A percentile compares a stretch with the other conserved stretches of the same genome.
These are phyloP conservation scores for Aradophagus sp. DNA, from an alignment of 1,140 invertebrate species.

Conservation along the genomic window DNA sequence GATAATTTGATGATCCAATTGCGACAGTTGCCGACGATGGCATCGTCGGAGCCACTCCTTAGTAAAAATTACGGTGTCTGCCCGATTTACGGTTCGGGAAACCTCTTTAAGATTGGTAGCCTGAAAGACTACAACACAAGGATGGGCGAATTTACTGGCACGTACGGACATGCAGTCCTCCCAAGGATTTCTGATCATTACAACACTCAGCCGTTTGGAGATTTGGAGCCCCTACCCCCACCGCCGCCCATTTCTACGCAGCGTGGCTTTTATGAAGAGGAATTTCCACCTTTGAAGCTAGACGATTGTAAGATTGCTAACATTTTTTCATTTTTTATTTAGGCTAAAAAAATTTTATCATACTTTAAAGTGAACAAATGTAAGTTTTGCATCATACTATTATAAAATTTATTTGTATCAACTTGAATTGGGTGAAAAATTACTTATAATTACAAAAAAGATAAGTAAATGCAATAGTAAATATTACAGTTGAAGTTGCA, in stretches of 20 bases:
- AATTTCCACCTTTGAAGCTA: conserved; percentile 88
- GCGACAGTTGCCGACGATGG: conserved; percentile 86
- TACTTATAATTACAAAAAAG: too few relatives aligned
- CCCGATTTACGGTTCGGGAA: conserved; percentile 86
- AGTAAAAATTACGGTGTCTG: conserved; percentile 87
- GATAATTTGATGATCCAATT: conserved; percentile 91
- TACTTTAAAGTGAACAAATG: too few relatives aligned
- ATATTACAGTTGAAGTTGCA: too few relatives aligned
- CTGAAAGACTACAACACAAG: conserved; percentile 81
- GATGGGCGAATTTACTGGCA: conserved; percentile 84
- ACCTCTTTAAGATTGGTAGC: conserved; percentile 81
- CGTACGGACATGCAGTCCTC: conserved; percentile 83
- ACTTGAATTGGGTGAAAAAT: too few relatives aligned
- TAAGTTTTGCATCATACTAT: too few relatives aligned
- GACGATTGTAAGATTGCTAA: conserved; percentile 78
- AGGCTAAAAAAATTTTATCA: too few relatives aligned
- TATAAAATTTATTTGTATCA: too few relatives aligned
- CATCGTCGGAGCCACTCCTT: conserved; percentile 90
- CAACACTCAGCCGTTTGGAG: conserved; percentile 87
- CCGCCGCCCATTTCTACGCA: conserved; percentile 84
- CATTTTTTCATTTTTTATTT: too few relatives aligned
- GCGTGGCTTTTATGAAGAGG: conserved; percentile 94
- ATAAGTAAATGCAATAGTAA: too few relatives aligned
- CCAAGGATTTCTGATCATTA: conserved; percentile 85
- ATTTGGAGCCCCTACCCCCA: conserved; percentile 82